Evolutionary conservation across 2,113 vertebrate genomes (phyloP), one percentile per base, ranked within the genome.

Genomic region (Ibidorhyncha struthersii): DNA sequence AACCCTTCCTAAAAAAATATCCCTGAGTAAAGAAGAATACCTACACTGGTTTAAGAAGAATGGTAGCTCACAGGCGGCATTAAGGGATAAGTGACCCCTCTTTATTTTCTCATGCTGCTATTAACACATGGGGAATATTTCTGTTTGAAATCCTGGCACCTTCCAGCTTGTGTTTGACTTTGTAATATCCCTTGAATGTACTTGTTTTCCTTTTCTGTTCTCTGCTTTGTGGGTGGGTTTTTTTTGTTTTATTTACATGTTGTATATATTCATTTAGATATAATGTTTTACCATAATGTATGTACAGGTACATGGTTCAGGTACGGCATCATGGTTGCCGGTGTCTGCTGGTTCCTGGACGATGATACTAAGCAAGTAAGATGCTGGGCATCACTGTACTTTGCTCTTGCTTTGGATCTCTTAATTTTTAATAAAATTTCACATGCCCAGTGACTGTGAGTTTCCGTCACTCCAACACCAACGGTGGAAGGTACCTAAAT

Each of bases 351-450:
- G 49, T 92, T 73, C 82, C 63, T 96, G 82, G 62, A 62, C 91
- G 77, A 14, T 47, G 61, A 34, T 47, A 38, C n/a, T 72, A 10
- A 90, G 53, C 53, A 34, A 86, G 82, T 76, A 69, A 56, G 91
- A 80, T 93, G 79, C 91, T 95, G 93, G 72, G 49, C 89, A 86
- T 93, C 94, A 30, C 80, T 16, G 0, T 52, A 30, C 71, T 95
- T 95, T 77, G 82, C 79, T 92, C 40, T 82, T 65, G 89, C 82
- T 89, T 93, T 97, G 76, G 50, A 83, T 69, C 67, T 86, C 53
- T 55, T 49, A 6, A 80, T 96, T 97, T 94, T 92, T 86, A 92
- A 95, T 96, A 95, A 92, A 94, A 93, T 49, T 52, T 73, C 55
- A 56, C 0, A 0, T 93, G 62, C 83, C 86, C 71, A 34, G 82